Conservation (phyloP, 2,888 invertebrate genomes). For the Cheilosia vulpina region DNA sequence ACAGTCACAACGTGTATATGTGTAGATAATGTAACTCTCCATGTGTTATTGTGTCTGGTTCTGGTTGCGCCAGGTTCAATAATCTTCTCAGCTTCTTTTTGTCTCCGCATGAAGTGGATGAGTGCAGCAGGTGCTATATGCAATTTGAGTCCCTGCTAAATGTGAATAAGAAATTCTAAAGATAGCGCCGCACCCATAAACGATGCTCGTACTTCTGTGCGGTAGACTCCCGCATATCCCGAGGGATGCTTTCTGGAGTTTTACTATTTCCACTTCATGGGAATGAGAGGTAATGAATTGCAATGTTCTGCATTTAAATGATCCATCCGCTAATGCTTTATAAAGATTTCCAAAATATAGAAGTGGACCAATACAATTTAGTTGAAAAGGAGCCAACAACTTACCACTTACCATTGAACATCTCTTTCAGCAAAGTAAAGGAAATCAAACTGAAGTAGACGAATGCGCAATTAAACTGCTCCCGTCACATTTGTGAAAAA, state of each 20-base stretch:
- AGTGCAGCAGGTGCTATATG: slow-evolving; percentile 61
- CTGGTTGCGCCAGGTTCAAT: slow-evolving; percentile 38
- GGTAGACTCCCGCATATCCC: background rate
- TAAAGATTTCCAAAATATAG: too few species aligned
- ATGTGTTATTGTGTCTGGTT: slow-evolving; percentile 14
- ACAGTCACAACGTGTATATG: background rate
- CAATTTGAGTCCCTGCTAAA: slow-evolving; percentile 13
- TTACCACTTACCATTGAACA: too few species aligned
- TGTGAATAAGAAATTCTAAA: slow-evolving; percentile 23
- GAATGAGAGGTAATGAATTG: background rate
- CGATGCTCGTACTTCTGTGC: background rate
- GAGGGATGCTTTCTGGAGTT: background rate
- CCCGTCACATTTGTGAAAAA: too few species aligned
- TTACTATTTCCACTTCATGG: background rate
- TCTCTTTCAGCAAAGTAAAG: too few species aligned
- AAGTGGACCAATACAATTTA: too few species aligned
- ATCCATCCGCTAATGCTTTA: too few species aligned
- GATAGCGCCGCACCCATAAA: slow-evolving; percentile 27
- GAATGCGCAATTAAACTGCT: too few species aligned
- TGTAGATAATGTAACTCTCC: background rate
- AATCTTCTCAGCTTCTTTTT: slow-evolving; percentile 21
- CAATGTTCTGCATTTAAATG: background rate
- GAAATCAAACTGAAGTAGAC: too few species aligned
- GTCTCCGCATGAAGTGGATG: slow-evolving; percentile 12
- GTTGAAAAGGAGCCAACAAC: too few species aligned